Base-by-base conservation (phyloP, 2,113 vertebrate species). In the Callipepla squamata region DNA sequence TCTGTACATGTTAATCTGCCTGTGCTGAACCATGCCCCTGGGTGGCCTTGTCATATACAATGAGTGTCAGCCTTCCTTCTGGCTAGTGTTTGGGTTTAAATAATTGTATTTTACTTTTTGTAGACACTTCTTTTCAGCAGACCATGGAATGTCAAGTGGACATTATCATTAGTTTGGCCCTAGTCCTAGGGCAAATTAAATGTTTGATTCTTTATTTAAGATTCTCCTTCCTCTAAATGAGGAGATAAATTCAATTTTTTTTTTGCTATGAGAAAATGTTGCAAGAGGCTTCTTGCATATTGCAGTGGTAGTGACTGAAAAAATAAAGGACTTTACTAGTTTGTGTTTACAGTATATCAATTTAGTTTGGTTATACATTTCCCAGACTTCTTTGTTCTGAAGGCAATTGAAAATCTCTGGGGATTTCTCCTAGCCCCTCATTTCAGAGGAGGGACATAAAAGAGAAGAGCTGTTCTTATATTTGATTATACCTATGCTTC, bases 41-140 rank as follows among this genome's bases (percentile, higher is more conserved):
- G 94, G 93, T 96, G 96, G 96, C 92, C 96, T 93, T 96, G 96
- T 96, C 94, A 91, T 78, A 48, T 6, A 67, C 94, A 96, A 94
- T 96, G 90, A 93, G 89, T 70, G 88, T 96, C 92, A 95, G 61
- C 85, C 82, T 74, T 91, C 63, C 92, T 58, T 9, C 48, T 74
- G 82, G 65, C 83, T 83, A 90, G 80, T 59, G 75, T 78, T 95
- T 93, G 76, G 80, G 65, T 72, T 93, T 82, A 87, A 95, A 93
- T 89, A 77, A 95, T 74, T 7, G 2, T 68, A 75, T 94, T 92
- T 94, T 83, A 74, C 65, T 88, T 93, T 68, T 93, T 80, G 57
- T 57, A 90, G 83, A 40, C 26, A 3, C 51, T 82, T 69, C 65
- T 84, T 93, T 94, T 81, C 76, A 88, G 76, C 92, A 90, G 90